Conservation (phyloP, 1,140 invertebrate species). For the Bombus huntii region DNA sequence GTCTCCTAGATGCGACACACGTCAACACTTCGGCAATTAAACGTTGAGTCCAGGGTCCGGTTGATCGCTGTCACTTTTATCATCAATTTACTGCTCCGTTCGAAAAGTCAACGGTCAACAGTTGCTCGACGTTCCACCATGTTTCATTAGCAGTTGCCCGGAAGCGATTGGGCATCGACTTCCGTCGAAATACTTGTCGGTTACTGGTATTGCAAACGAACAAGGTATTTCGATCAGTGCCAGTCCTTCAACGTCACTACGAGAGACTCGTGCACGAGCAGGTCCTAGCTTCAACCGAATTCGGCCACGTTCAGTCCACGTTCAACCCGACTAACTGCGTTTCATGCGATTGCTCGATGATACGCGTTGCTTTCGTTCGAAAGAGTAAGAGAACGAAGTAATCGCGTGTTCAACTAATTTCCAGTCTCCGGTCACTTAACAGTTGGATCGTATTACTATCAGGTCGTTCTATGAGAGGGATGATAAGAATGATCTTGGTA, state of each 20-base stretch:
- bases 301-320: not conserved
- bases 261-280: constrained; percentile 37
- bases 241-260: constrained; percentile 36
- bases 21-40: constrained; percentile 30
- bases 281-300: constrained; percentile 30
- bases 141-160: constrained; percentile 72
- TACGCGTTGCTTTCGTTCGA: not conserved
- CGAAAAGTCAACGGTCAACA: constrained; percentile 39
- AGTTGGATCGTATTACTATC: not conserved
- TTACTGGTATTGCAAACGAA: constrained; percentile 65
- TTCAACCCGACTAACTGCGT: constrained; percentile 27
- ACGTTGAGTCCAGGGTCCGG: not conserved
- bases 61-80: constrained; percentile 46
- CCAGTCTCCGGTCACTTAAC: not conserved
- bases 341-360: not conserved
- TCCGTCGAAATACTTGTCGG: constrained; percentile 63
- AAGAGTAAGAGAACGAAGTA: not conserved
- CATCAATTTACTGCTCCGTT: constrained; percentile 53
- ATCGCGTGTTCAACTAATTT: not conserved
- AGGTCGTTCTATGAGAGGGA: too few relatives aligned
- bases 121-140: constrained; percentile 51
- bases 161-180: constrained; percentile 58
- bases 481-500: too few relatives aligned
- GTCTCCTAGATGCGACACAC: not conserved
- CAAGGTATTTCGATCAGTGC: constrained; percentile 77